Percentiles rank a stretch among this genome's conserved stretches.
Conservation (phyloP, 2,888 invertebrate genomes). For the Pantelozetes paolii region DNA sequence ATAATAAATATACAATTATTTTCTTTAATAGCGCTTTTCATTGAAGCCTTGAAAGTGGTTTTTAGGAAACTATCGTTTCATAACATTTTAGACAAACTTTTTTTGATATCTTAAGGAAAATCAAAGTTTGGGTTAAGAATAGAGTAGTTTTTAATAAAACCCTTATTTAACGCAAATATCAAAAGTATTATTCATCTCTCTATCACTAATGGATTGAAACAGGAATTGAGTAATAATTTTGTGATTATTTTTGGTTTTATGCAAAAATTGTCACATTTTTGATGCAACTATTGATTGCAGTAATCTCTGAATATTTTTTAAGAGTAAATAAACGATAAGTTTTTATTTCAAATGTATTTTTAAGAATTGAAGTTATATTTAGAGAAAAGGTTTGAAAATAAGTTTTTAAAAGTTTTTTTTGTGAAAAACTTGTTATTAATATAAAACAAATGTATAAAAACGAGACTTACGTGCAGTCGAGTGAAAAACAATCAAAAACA, state of each 20-base stretch:
- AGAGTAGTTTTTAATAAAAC: background rate
- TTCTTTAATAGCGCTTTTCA: background rate
- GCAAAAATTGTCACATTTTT: too few species aligned
- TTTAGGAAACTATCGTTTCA: background rate
- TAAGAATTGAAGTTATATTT: background rate
- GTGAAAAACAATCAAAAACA: background rate
- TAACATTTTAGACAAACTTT: background rate
- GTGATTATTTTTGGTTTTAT: too few species aligned
- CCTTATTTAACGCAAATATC: background rate
- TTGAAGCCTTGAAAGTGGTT: background rate
- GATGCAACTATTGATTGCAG: too few species aligned
- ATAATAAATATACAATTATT: background rate
- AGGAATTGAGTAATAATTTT: too few species aligned
- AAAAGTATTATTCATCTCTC: background rate
- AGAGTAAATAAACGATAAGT: too few species aligned
- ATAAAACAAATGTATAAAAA: background rate
- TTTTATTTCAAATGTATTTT: background rate
- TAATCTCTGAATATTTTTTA: too few species aligned
- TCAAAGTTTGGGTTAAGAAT: background rate
- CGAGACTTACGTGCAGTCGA: constrained; percentile 11
- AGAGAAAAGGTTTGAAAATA: background rate
- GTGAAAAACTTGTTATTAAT: background rate
- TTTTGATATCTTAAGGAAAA: background rate
- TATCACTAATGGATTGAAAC: too few species aligned
- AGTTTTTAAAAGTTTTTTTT: too few species aligned